These are phyloP conservation scores for Actinemys pallida DNA, from an alignment of 2,113 vertebrate genomes.

Conservation along the genomic window DNA sequence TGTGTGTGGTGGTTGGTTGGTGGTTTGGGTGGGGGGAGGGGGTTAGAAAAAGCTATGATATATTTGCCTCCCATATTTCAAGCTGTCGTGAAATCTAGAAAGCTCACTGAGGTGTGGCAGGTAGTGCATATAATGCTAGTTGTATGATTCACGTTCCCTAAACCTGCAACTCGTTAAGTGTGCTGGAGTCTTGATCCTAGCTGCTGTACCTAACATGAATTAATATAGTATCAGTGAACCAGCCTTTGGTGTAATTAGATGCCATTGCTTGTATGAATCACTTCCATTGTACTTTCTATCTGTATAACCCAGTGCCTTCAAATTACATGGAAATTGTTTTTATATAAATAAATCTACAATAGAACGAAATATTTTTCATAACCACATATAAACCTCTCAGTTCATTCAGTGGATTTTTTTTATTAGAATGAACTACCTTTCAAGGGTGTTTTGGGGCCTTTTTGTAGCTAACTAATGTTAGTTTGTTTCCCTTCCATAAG, in stretches of 20 bases:
- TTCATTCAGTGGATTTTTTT: neutral
- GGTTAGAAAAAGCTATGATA: neutral
- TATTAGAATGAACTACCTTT: neutral
- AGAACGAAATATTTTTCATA: neutral
- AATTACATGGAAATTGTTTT: neutral
- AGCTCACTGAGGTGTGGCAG: neutral
- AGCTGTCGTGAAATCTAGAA: neutral
- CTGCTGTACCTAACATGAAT: neutral
- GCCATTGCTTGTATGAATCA: neutral
- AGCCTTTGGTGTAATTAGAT: neutral
- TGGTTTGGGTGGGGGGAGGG: no score
- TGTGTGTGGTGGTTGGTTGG: neutral
- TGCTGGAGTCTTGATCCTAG: conserved; percentile 7
- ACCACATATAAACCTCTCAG: neutral
- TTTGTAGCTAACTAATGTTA: neutral
- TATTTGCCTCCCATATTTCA: neutral
- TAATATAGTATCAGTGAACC: neutral
- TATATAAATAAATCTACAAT: neutral
- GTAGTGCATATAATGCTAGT: neutral
- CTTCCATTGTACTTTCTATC: neutral
- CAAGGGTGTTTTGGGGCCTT: neutral
- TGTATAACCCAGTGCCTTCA: neutral
- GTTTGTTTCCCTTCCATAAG: neutral
- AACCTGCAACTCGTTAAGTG: neutral
- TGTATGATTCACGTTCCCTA: neutral